phyloP scores from a whole-genome alignment of 2,113 vertebrate species.

The Trichomycterus rosablanca region DNA sequence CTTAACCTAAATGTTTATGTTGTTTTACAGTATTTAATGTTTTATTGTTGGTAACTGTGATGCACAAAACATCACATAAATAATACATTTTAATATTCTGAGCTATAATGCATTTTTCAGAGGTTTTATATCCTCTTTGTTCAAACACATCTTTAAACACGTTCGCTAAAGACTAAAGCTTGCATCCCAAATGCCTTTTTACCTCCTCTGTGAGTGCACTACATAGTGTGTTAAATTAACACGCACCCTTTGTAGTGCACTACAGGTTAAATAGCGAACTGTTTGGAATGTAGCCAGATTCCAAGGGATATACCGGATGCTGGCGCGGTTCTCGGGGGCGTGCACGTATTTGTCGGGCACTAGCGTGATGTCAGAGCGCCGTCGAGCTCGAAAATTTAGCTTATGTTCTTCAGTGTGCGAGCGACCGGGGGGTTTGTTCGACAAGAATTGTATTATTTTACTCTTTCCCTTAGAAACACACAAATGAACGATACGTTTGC shows the following conservation, averaged over 20 bases:
- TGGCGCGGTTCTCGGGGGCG: slow-evolving; percentile 54
- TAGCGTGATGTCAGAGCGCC: slow-evolving; percentile 69
- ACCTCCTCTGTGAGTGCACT: not conserved
- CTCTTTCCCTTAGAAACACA: slow-evolving; percentile 49
- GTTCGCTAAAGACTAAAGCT: no score
- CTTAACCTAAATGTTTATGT: no score
- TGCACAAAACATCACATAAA: no score
- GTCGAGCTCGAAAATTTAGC: slow-evolving; percentile 75
- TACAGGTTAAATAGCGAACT: not conserved
- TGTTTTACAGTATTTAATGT: no score
- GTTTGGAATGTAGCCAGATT: slow-evolving; percentile 6
- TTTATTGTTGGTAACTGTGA: no score
- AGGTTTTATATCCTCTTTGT: no score
- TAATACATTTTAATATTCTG: no score
- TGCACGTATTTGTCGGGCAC: slow-evolving; percentile 60
- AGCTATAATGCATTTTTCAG: no score
- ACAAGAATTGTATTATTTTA: slow-evolving; percentile 64
- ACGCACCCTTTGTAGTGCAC: not conserved
- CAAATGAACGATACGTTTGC: slow-evolving; percentile 42
- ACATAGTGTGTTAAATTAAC: not conserved
- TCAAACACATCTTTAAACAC: no score
- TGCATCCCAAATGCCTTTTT: not conserved
- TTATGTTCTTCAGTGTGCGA: slow-evolving; percentile 66
- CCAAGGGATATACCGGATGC: slow-evolving; percentile 38
- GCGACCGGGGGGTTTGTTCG: slow-evolving; percentile 61